phyloP scores from a whole-genome alignment of 2,113 vertebrate genomes.

The Notothenia rossii region DNA sequence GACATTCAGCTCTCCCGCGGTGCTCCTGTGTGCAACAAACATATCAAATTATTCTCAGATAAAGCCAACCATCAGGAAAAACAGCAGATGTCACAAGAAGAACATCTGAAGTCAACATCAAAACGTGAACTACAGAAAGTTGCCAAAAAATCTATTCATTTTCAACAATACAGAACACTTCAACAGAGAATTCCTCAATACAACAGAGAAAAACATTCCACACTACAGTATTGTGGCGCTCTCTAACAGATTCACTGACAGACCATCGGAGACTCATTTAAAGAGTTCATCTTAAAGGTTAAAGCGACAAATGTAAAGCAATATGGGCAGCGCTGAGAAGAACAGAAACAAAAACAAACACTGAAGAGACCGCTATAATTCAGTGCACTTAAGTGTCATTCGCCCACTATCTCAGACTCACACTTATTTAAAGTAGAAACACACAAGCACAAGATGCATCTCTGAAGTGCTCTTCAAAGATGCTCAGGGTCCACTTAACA shows the following conservation, averaged over 20 bases:
- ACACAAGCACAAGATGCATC: slow-evolving; percentile 3
- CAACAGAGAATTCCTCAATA: slow-evolving; percentile 4
- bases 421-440: neutral
- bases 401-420: neutral
- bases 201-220: neutral
- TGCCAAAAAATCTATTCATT: neutral
- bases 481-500: neutral
- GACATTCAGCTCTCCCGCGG: slow-evolving; percentile 25
- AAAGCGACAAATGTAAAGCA: neutral
- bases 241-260: slow-evolving; percentile 3
- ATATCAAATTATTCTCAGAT: slow-evolving; percentile 8
- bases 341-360: neutral
- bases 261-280: neutral
- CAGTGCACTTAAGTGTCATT: neutral
- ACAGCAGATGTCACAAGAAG: neutral
- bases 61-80: neutral
- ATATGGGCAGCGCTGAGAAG: neutral
- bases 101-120: slow-evolving; percentile 3
- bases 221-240: neutral
- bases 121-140: neutral
- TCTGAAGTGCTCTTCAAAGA: neutral
- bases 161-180: slow-evolving; percentile 10
- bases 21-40: slow-evolving; percentile 5
- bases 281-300: slow-evolving; percentile 7
- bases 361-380: neutral